Base-by-base conservation (phyloP, 2,888 invertebrate genomes). In the Agonopterix subpropinquella region DNA sequence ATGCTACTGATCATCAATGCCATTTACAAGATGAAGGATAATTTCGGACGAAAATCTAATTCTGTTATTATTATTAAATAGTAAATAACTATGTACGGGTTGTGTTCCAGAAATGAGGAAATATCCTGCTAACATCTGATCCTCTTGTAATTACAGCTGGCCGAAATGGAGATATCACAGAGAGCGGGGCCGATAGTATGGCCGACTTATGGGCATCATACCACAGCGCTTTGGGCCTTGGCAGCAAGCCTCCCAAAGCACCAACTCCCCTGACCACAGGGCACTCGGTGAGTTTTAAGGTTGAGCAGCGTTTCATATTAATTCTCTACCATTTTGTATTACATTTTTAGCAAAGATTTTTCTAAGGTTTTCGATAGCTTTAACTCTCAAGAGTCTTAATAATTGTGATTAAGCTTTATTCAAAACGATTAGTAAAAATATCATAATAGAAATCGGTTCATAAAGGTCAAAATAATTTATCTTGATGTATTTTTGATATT, bases 181-280 rank as follows among this genome's bases (percentile, higher is more conserved):
- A 87, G 54, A 88, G 89, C 11, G 91, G 91, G 8, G 83, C 89
- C 39, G 93, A 93, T 75, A 93, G 93, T 71, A 93, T 95, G 90
- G 94, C 95, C 2, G 94, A 94, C 37, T 88, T 95, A n/a, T 96
- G 95, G 95, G 94, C 95, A 4, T 94, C 95, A 53, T 95, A 95
- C 78, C 94, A 94, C 80, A 93, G 92, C 62, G 94, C 95, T 1
- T 83, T 95, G 67, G 94, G 94, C 1, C 87, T 94, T 46, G 93
- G 93, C 56, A 77, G 71, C 64, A 88, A 86, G 61, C 83, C 86
- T 0, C 83, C 86, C 7, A 87, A 88, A 55, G 73, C 87, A 0
- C 79, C 88, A 2, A 86, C 86, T 0, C 88, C 88, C 9, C 64
- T 92, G 90, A 83, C 92, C 64, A 81, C 85, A 53, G 93, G 93